Base-by-base conservation (phyloP, 2,888 invertebrate genomes). In the Nomada ruficornis region DNA sequence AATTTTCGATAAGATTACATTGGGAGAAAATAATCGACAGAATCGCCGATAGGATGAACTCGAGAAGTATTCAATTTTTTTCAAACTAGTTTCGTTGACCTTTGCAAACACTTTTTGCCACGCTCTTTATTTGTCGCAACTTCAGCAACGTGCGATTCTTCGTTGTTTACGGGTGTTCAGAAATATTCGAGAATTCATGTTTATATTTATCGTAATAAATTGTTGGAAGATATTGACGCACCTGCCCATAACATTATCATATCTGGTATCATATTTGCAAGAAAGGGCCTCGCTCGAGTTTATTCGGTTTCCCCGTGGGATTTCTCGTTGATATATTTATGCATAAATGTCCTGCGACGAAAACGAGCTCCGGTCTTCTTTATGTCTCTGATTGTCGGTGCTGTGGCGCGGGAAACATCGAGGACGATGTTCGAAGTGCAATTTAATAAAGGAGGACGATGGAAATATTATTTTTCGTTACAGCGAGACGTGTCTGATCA, bases 391-490 rank as follows among this genome's bases (percentile, higher is more conserved):
- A 26, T 26, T 26, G 26, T 26, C 50, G 65, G 70, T n/a, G n/a
- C 82, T 82, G 75, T 82, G 84, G 80, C 71, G 20, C 64, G 59
- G 13, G 57, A 55, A 69, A 77, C 4, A 70, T 69, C 74, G 64
- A 75, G 68, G 20, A 54, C 67, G 76, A 64, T 70, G 77, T 84
- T 85, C 71, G 65, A 89, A 89, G 86, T 88, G 88, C 88, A 77
- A 89, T 84, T 7, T 89, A 88, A 57, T 75, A 77, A 83, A 71
- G 18, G 23, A 44, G 26, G 20, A 20, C 55, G 23, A 62, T 68
- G 75, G 76, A 77, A 62, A 64, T 15, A 80, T 80, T 88, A 87
- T 86, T 88, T 89, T 89, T 86, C 65, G 81, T 88, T 86, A 86
- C 80, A 83, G 67, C 70, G 77, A 70, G 36, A 52, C 36, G 57